Conservation (phyloP, 2,888 invertebrate species). For the Dolichopus griseipennis region DNA sequence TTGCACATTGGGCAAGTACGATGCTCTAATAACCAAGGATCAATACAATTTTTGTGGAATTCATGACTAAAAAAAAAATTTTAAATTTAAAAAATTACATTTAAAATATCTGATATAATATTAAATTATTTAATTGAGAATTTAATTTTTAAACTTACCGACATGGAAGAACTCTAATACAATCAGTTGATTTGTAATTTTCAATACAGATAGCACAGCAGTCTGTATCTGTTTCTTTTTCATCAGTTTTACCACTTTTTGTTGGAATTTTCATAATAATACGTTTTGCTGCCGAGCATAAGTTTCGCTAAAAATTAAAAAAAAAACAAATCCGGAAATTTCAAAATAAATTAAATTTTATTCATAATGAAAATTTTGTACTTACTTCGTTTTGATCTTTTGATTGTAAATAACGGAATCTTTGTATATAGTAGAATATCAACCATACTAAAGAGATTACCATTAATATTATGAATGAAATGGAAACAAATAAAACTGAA, state of each 20-base stretch:
- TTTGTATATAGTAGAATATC: conserved; percentile 91
- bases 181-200: conserved; percentile 78
- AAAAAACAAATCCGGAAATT: no score
- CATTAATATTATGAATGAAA: conserved; percentile 92
- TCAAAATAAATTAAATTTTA: conserved; percentile 20
- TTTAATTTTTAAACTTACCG: conserved; percentile 52
- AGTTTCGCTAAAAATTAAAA: conserved; percentile 73
- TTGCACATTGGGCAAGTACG: conserved; percentile 96
- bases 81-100: conserved; percentile 12
- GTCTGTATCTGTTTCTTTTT: conserved; percentile 79
- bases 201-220: conserved; percentile 95
- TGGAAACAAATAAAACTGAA: conserved; percentile 88
- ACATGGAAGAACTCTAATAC: conserved; percentile 83
- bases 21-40: conserved; percentile 92
- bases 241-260: conserved; percentile 74
- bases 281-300: conserved; percentile 88
- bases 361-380: conserved; percentile 22
- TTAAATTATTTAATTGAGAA: not conserved
- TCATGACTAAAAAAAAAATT: conserved; percentile 76
- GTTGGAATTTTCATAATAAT: conserved; percentile 89
- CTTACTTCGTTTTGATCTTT: conserved; percentile 86
- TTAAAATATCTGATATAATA: not conserved
- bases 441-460: conserved; percentile 91
- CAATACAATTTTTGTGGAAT: conserved; percentile 92
- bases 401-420: conserved; percentile 88